Percentiles rank a stretch among this genome's conserved stretches.
These are phyloP conservation scores for Grus americana DNA, from an alignment of 2,113 vertebrate species.

Conservation along the genomic window DNA sequence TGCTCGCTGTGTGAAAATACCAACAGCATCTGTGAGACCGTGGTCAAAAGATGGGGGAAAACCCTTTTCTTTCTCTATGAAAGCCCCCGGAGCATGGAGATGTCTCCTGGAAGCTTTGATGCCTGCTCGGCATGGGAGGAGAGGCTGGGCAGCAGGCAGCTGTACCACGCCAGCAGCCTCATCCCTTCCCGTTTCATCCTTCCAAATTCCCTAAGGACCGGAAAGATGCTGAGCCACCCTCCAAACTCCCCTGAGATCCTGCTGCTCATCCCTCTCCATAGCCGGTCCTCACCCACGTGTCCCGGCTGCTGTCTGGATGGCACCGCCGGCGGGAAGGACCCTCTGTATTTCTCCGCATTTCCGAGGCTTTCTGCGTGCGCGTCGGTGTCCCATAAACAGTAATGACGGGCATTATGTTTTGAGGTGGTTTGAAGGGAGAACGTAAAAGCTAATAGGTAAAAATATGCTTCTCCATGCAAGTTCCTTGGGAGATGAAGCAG, in stretches of 20 bases:
- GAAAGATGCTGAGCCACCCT: not conserved
- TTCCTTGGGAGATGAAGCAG: not conserved
- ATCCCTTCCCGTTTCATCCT: not conserved
- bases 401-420: not conserved
- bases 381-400: not conserved
- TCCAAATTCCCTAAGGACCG: not conserved
- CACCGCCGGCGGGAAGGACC: not conserved
- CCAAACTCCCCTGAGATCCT: not conserved
- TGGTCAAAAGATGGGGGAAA: not conserved
- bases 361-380: rapidly evolving
- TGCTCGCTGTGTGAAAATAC: not conserved
- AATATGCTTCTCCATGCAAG: not conserved
- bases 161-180: rapidly evolving
- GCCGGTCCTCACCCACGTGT: rapidly evolving
- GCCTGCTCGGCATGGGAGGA: not conserved
- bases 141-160: not conserved
- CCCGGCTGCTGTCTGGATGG: not conserved
- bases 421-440: not conserved
- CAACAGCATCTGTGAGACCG: rapidly evolving
- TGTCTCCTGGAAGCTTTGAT: not conserved
- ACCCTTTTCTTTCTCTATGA: rapidly evolving
- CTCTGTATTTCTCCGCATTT: not conserved
- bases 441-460: not conserved
- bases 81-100: rapidly evolving
- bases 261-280: not conserved